Conservation (phyloP, 1,140 invertebrate genomes). For the Neocloeon triangulifer region DNA sequence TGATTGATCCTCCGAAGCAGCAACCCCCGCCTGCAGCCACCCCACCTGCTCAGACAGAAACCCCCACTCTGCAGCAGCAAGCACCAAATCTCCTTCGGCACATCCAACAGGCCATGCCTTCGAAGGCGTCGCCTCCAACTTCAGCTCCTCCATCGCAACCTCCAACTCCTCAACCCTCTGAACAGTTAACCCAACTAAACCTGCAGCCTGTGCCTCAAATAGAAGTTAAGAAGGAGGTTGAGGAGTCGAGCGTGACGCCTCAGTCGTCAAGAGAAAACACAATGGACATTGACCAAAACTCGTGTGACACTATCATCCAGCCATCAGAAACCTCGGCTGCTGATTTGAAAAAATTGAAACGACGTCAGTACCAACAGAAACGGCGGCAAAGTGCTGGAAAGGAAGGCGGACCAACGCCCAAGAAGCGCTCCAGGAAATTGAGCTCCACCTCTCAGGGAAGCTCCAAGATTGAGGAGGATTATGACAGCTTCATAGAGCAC, state of each 20-base stretch:
- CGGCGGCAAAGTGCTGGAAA: conserved; percentile 41
- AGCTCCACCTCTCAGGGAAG: conserved; percentile 16
- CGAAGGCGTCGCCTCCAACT: too few species aligned
- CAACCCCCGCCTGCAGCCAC: too few species aligned
- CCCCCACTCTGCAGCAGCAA: too few species aligned
- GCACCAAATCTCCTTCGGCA: too few species aligned
- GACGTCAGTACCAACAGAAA: conserved; percentile 65
- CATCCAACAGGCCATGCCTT: too few species aligned
- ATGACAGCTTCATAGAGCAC: conserved; percentile 72
- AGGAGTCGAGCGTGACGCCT: conserved; percentile 4
- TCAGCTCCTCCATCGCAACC: too few species aligned
- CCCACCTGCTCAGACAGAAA: too few species aligned
- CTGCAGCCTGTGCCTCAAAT: conserved; percentile 20
- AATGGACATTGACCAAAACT: conserved; percentile 1
- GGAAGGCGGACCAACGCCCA: conserved; percentile 31
- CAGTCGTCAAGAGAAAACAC: not conserved
- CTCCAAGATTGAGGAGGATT: conserved; percentile 72
- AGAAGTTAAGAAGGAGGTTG: conserved; percentile 22
- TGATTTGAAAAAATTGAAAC: conserved; percentile 54
- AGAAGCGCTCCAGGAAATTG: conserved; percentile 57
- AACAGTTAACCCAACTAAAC: conserved; percentile 16
- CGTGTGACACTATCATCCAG: conserved; percentile 4
- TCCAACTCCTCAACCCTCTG: too few species aligned
- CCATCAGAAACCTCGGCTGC: conserved; percentile 8
- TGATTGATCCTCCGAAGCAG: too few species aligned